These are phyloP conservation scores for Pterocles orientalis DNA, from an alignment of 2,113 vertebrate species.

Conservation along the genomic window DNA sequence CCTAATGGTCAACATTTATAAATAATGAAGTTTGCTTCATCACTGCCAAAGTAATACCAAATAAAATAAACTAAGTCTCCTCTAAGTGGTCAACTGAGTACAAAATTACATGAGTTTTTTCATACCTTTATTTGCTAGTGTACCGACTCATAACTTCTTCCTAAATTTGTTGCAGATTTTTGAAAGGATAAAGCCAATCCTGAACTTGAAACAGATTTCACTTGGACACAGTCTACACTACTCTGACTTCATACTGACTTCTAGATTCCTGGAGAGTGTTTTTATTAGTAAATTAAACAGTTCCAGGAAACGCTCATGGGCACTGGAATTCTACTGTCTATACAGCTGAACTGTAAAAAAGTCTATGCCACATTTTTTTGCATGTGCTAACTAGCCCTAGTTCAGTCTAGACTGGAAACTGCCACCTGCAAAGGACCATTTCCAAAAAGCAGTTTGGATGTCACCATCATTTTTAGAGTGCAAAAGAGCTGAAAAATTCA, in stretches of 20 bases:
- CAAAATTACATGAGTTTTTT: background rate
- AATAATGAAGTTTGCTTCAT: background rate
- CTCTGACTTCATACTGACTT: slow-evolving; percentile 29
- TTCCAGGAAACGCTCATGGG: slow-evolving; percentile 45
- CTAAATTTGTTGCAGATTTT: slow-evolving; percentile 10
- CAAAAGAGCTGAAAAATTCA: background rate
- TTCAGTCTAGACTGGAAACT: slow-evolving; percentile 17
- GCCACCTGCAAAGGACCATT: background rate
- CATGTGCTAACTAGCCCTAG: background rate
- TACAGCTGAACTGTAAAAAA: slow-evolving; percentile 15
- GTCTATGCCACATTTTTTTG: background rate
- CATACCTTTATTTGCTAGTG: background rate
- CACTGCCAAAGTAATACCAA: background rate
- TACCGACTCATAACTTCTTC: background rate
- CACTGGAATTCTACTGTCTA: slow-evolving; percentile 31
- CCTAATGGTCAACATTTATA: background rate
- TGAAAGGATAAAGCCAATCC: background rate
- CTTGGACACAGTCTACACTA: background rate
- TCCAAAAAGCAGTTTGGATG: background rate
- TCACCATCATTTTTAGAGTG: background rate
- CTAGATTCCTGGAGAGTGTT: slow-evolving; percentile 29
- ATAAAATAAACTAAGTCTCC: background rate
- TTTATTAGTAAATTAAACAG: slow-evolving; percentile 66
- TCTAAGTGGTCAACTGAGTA: background rate
- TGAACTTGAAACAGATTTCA: slow-evolving; percentile 26